phyloP scores from a whole-genome alignment of 2,888 invertebrate genomes.

The Mesorhabditis sp. region DNA sequence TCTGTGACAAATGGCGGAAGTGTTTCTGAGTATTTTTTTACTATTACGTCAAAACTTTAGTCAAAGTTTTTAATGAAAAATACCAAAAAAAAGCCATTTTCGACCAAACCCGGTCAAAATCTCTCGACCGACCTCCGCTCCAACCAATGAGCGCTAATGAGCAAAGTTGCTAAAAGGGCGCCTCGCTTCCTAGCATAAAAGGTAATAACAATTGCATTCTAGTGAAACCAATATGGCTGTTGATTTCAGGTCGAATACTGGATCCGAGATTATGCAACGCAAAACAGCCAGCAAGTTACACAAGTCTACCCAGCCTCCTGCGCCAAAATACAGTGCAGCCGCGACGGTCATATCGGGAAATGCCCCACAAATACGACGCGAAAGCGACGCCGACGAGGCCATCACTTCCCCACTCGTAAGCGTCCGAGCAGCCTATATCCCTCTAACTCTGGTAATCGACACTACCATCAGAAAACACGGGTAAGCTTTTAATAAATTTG shows the following conservation, averaged over 20 bases:
- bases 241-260: constrained; percentile 50
- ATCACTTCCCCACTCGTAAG: too few relatives aligned
- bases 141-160: too few relatives aligned
- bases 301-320: constrained; percentile 33
- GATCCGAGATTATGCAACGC: constrained; percentile 45
- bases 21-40: constrained; percentile 1
- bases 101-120: too few relatives aligned
- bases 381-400: not conserved
- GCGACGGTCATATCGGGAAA: constrained; percentile 11
- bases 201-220: too few relatives aligned
- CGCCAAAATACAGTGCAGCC: constrained; percentile 44
- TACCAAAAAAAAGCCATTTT: too few relatives aligned
- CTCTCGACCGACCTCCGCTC: too few relatives aligned
- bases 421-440: too few relatives aligned
- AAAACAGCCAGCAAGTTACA: constrained; percentile 14
- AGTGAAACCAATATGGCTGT: not conserved
- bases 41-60: not conserved
- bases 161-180: too few relatives aligned
- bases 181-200: too few relatives aligned
- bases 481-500: constrained; percentile 9
- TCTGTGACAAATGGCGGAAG: not conserved
- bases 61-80: too few relatives aligned
- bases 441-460: too few relatives aligned
- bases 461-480: constrained; percentile 9
- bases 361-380: not conserved